These are phyloP conservation scores for Magallana gigas DNA, from an alignment of 1,140 invertebrate genomes.

Conservation along the genomic window DNA sequence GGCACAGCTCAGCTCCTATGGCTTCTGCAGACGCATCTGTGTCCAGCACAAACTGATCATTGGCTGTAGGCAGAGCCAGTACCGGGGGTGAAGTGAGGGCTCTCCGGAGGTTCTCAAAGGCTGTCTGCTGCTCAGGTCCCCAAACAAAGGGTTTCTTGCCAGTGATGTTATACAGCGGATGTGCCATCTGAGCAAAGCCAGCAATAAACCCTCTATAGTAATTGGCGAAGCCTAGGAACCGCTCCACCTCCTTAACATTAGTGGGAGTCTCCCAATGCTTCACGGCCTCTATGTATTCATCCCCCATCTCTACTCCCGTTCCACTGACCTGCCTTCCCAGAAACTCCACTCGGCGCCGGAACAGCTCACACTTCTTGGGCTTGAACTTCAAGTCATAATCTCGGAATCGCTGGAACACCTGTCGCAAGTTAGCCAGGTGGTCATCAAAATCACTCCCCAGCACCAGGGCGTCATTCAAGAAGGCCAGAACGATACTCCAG, in stretches of 20 bases:
- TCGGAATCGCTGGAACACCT: background rate
- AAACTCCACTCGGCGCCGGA: slow-evolving; percentile 61
- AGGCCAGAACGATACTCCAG: slow-evolving; percentile 32
- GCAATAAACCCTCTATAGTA: slow-evolving; percentile 17
- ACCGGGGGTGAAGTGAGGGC: background rate
- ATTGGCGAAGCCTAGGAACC: slow-evolving; percentile 68
- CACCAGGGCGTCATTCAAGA: slow-evolving; percentile 9
- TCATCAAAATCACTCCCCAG: background rate
- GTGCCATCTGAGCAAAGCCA: background rate
- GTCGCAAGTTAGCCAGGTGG: background rate
- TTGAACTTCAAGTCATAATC: background rate
- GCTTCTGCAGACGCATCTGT: slow-evolving; percentile 60
- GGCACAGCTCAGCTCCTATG: slow-evolving; percentile 75
- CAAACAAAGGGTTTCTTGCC: slow-evolving; percentile 46
- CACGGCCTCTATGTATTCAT: slow-evolving; percentile 69
- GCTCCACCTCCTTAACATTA: slow-evolving; percentile 62
- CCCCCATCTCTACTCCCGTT: slow-evolving; percentile 65
- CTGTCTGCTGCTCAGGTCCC: slow-evolving; percentile 44
- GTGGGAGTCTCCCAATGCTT: slow-evolving; percentile 65
- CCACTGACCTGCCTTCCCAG: slow-evolving; percentile 66
- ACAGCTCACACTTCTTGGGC: slow-evolving; percentile 61
- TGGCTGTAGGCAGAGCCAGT: slow-evolving; percentile 8
- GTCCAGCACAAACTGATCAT: slow-evolving; percentile 60
- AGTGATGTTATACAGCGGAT: slow-evolving; percentile 49
- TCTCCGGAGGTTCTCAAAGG: slow-evolving; percentile 55